Base-by-base conservation (phyloP, 2,888 invertebrate species). In the Carterocephalus palaemon region DNA sequence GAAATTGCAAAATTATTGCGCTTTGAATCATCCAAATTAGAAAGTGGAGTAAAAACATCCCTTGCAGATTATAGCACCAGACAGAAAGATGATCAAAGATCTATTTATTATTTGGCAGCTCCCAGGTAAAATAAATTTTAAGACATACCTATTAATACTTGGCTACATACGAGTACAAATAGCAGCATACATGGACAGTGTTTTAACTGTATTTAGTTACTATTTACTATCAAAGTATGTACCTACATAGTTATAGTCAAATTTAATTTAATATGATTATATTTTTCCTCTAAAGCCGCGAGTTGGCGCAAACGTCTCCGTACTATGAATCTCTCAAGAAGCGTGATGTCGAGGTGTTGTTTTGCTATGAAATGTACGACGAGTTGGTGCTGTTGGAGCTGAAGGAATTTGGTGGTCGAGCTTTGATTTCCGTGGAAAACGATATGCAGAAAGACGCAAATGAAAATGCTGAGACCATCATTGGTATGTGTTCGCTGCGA, bases 331-430 rank as follows among this genome's bases (percentile, higher is more conserved):
- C 95, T 6, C 87, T 99, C 8, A 95, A 95, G 70, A 92, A 93
- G 67, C 92, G 92, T 37, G 92, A 95, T 57, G 90, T 94, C 3
- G 97, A 98, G 83, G 98, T 99, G 0, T 77, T 99, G 7, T 99
- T 97, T 82, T 96, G 98, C 66, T 98, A 95, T 64, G 98, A 99
- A 68, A 93, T 95, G n/a, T 97, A 98, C 61, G 99, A 99, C 74
- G 99, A 99, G 76, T 84, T 99, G 39, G 96, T 98, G 2, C 83
- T 99, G 10, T 91, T 97, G 89, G 97, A 98, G 63, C 79, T 98
- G 43, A 91, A 92, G 45, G 91, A 94, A 67, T 99, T 94, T 71
- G 92, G 92, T 52, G 90, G 91, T 32, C 89, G 91, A 59, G 86
- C 88, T 47, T 84, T 99, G 3, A 91, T 93, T 2, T 97, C 98